A percentile compares a stretch with the other conserved stretches of the same genome.
phyloP scores from a whole-genome alignment of 2,113 vertebrate species.

The Neodon shergylaensis region DNA sequence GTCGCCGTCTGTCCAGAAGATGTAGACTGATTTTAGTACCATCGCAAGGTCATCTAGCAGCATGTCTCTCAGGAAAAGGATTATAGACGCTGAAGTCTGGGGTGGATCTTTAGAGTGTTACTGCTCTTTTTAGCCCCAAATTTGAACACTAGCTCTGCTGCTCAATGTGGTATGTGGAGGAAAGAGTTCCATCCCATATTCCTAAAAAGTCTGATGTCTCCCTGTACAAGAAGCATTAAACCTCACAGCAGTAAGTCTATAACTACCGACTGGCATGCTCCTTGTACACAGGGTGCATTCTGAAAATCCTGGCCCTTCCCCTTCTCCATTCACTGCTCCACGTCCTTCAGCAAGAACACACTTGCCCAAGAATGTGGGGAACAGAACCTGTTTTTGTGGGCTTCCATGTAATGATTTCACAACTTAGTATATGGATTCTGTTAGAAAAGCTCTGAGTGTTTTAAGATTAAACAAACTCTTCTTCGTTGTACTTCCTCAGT shows the following conservation, averaged over 20 bases:
- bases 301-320: background rate
- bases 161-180: background rate
- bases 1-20: background rate
- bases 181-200: background rate
- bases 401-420: constrained; percentile 14
- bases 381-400: constrained; percentile 10
- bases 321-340: background rate
- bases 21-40: background rate
- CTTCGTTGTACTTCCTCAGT: background rate
- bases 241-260: background rate
- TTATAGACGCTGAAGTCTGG: background rate
- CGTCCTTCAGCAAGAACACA: background rate
- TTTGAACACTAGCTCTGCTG: background rate
- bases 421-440: background rate
- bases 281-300: background rate
- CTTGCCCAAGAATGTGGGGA: constrained; percentile 42
- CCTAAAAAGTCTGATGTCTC: background rate
- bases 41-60: background rate
- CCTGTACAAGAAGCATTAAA: background rate
- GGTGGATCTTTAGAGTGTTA: background rate
- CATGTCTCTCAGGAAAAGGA: background rate
- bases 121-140: background rate
- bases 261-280: background rate
- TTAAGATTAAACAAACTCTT: background rate
- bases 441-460: background rate